Evolutionary conservation across 2,888 invertebrate species (phyloP).

Genomic region (Cosmopolites sordidus): DNA sequence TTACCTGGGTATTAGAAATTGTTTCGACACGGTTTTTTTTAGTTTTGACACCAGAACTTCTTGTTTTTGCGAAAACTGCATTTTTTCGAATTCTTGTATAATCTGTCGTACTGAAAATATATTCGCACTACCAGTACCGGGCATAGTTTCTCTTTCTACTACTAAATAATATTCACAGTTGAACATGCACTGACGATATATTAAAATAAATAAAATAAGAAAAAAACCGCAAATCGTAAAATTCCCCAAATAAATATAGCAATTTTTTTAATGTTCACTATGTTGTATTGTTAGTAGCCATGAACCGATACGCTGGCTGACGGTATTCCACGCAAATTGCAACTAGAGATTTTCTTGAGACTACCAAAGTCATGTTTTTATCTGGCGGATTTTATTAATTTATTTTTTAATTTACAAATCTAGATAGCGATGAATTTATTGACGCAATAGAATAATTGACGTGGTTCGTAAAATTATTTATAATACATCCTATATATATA

Average conservation of each 20-base stretch:
- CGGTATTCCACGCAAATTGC: no score
- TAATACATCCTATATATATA: no score
- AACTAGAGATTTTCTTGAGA: no score
- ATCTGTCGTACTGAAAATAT: not conserved
- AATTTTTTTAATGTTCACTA: no score
- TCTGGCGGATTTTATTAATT: slow-evolving; percentile 1
- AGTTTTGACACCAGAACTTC: not conserved
- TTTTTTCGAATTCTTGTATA: not conserved
- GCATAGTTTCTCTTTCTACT: not conserved
- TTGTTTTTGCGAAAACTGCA: not conserved
- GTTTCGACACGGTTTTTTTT: not conserved
- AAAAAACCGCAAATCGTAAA: no score
- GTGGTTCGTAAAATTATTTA: not conserved
- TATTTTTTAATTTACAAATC: not conserved
- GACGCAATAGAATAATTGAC: not conserved
- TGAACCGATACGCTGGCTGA: no score
- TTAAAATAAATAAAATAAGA: no score
- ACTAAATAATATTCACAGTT: no score
- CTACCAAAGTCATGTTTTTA: no score
- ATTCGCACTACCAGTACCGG: not conserved
- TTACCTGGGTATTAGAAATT: not conserved
- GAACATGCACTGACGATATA: no score
- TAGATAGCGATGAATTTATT: slow-evolving; percentile 1
- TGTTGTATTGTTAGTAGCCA: no score
- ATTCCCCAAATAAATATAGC: no score